Evolutionary conservation across 2,888 invertebrate species (phyloP).

Genomic region (Drosophila tanythrix): DNA sequence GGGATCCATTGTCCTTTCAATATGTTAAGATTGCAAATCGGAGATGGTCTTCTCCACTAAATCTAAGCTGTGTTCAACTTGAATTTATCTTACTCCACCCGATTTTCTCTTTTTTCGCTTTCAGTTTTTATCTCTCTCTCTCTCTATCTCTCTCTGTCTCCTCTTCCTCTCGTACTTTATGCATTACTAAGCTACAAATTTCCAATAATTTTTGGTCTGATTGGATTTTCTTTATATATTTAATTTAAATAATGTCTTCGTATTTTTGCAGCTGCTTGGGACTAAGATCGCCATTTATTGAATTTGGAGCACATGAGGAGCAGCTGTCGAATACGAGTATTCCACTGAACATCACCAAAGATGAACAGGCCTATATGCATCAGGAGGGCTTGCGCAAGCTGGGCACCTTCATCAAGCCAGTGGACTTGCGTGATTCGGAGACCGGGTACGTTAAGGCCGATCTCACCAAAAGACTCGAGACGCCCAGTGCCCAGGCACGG

Average conservation of each 20-base stretch:
- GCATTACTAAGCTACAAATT: no score
- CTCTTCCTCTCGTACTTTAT: no score
- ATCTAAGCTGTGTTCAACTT: not conserved
- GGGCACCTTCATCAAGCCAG: constrained; percentile 84
- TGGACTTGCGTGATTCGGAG: constrained; percentile 83
- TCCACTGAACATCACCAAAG: constrained; percentile 84
- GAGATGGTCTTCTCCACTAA: not conserved
- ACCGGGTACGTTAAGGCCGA: constrained; percentile 84
- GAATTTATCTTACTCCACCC: no score
- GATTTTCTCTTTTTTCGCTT: no score
- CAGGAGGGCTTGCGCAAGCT: constrained; percentile 83
- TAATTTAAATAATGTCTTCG: constrained; percentile 4
- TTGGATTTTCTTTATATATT: not conserved
- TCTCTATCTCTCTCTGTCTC: no score
- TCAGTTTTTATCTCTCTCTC: no score
- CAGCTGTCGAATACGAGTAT: constrained; percentile 84
- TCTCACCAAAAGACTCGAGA: constrained; percentile 81
- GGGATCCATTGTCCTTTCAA: not conserved
- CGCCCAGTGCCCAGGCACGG: constrained; percentile 63
- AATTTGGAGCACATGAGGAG: constrained; percentile 83
- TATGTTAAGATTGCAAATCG: not conserved
- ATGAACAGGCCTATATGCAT: constrained; percentile 84
- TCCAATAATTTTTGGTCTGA: not conserved
- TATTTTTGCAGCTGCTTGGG: constrained; percentile 81
- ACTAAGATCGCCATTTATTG: constrained; percentile 84